Evolutionary conservation across 2,113 vertebrate genomes (phyloP), one percentile per base, ranked within the genome.

Genomic region (Microtus pennsylvanicus): DNA sequence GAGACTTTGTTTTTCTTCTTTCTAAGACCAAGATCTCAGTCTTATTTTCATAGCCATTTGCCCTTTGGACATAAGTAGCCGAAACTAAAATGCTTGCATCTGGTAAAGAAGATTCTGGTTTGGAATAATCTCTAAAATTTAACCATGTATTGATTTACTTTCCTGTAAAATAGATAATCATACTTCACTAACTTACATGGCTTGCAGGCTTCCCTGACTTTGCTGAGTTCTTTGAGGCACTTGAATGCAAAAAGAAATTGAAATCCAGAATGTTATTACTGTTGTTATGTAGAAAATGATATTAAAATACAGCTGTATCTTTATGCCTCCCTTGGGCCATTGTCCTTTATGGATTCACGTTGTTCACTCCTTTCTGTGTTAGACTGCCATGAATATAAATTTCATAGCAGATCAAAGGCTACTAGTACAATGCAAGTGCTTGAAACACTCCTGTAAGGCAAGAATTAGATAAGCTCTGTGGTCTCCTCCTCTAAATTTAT

Each of bases 271-370:
- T 69, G 74, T 97, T 96, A 97, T 97, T 96, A 97, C 92, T 94
- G 76, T 96, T 97, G 95, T 97, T 97, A 97, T 96, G 89, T 92
- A 94, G 85, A 96, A 96, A 97, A 94, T 92, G 52, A 96, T 95
- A 97, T 96, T 96, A 97, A 97, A 97, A 97, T 97, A 97, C 90
- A 95, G 92, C 81, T 95, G 88, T 89, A 94, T 96, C 92, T 96
- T 95, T 97, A 91, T 35, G 65, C 93, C 95, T 94, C 94, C 97
- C 96, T 89, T 94, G 92, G 89, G 97, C 91, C 95, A 96, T 95
- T 96, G 90, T 97, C 94, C 95, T 96, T 96, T 97, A 94, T 95
- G 92, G 96, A 96, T 97, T 95, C 88, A 95, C 47, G 91, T 95
- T 96, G 97, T 96, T 94, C 95, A 94, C 76, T 98, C 69, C 96